Base-by-base conservation (phyloP, 2,797 vertebrate species). In the Siniperca undulata region DNA sequence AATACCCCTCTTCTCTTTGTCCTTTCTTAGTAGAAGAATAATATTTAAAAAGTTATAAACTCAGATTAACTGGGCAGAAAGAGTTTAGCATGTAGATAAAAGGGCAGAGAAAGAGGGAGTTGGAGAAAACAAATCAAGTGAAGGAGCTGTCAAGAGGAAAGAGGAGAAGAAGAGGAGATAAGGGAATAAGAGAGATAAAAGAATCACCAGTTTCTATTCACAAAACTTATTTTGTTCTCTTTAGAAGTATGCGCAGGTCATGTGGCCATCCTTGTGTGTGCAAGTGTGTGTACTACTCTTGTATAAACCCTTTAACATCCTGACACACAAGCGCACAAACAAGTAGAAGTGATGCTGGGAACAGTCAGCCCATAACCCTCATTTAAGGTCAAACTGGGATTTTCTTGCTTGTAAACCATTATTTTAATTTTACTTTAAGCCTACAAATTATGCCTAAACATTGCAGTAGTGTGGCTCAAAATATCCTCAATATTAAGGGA, bases 51-150 rank as follows among this genome's bases (percentile, higher is more conserved):
- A 68, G 72, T 81, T 80, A 38, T 44, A 74, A 88, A 84, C 67
- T 89, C 27, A 70, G 78, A 86, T 89, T 91, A 87, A 86, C 80
- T 61, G 69, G 84, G 84, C 74, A 77, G 74, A 80, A 44, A 76
- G 64, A 86, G 68, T 89, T 87, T 65, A 81, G 36, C 55, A n/a
- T 56, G 64, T 19, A 79, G 78, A 72, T 74, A 76, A 73, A 88
- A 82, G 40, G 40, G 58, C 16, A 65, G 68, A 9, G 68, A 56
- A 55, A 60, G 52, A 64, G 65, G 36, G 60, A 58, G 56, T 1
- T 36, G 19, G 38, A 84, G 44, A 70, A 84, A 81, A 75, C 34
- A 74, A 55, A 30, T 2, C 65, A 70, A 66, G 22, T 6, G 4
- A 70, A 17, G 56, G 67, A 42, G 68, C 19, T 34, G 50, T 38